Conservation (phyloP, 2,888 invertebrate genomes). For the Anticlea derivata region DNA sequence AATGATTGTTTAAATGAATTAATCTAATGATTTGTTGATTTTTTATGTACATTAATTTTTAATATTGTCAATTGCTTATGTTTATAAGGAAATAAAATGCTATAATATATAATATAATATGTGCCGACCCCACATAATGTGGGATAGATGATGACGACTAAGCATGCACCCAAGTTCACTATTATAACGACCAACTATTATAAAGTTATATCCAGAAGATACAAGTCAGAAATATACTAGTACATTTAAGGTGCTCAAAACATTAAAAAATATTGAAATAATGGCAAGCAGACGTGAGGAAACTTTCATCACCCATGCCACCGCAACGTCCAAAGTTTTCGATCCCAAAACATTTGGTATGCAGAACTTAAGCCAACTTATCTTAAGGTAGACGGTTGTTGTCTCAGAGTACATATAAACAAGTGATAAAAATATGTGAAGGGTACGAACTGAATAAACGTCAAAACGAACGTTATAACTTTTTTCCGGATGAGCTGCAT, state of each 20-base stretch:
- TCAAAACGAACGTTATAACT: neutral
- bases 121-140: no score
- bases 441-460: neutral
- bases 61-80: no score
- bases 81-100: no score
- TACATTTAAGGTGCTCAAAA: neutral
- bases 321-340: constrained; percentile 55
- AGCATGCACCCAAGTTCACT: no score
- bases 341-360: constrained; percentile 60
- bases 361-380: constrained; percentile 60
- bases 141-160: no score
- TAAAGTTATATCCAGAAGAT: neutral
- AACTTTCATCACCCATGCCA: constrained; percentile 47
- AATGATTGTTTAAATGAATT: no score
- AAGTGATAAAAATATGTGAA: neutral
- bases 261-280: constrained; percentile 14
- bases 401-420: constrained; percentile 4
- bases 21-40: no score
- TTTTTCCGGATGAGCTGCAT: no score
- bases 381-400: constrained; percentile 36
- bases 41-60: no score
- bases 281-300: constrained; percentile 34
- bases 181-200: no score
- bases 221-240: neutral
- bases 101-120: no score